Base-by-base conservation (phyloP, 2,797 vertebrate species). In the Sarcophilus harrisii region DNA sequence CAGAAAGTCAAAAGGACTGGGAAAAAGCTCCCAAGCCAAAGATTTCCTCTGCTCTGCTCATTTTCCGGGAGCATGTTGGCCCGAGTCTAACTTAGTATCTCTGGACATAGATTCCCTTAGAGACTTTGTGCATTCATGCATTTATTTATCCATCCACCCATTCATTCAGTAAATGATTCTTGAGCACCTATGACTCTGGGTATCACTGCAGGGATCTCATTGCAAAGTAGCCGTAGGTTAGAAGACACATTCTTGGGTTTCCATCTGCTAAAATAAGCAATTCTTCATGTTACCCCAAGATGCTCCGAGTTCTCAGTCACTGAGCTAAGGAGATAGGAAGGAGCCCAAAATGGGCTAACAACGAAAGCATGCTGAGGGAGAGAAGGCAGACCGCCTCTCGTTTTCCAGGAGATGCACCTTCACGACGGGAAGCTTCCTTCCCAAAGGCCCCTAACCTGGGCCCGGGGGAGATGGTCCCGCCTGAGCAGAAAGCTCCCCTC, bases 381-480 rank as follows among this genome's bases (percentile, higher is more conserved):
- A 97, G 49, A 49, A 49, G 49, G 52, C 62, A 8, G 58, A 94
- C 11, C 45, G 29, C 38, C 13, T 94, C 58, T 52, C 93, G 32
- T 45, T n/a, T 49, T 49, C 49, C 4, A 49, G 49, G 49, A 49
- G 49, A 2, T 49, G 49, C 49, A 3, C 49, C 49, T 49, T 49
- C 49, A 4, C 49, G 49, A 54, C 49, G 54, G 52, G 66, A 55
- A 24, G 38, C 73, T 58, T 94, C 90, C 94, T 87, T 66, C 38
- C 29, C 49, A 96, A 81, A 81, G 10, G 73, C 18, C 27, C n/a
- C n/a, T 30, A 94, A 38, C 57, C 94, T 94, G 38, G 91, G 55
- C 93, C 58, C 93, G 90, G 95, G 81, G 92, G 18, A 6, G 18
- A 6, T 58, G 29, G 62, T 90, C 92, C 57, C 92, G 38, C 10